A percentile compares a stretch with the other conserved stretches of the same genome.
Conservation (phyloP, 1,140 invertebrate genomes). For the Chymomyza costata region DNA sequence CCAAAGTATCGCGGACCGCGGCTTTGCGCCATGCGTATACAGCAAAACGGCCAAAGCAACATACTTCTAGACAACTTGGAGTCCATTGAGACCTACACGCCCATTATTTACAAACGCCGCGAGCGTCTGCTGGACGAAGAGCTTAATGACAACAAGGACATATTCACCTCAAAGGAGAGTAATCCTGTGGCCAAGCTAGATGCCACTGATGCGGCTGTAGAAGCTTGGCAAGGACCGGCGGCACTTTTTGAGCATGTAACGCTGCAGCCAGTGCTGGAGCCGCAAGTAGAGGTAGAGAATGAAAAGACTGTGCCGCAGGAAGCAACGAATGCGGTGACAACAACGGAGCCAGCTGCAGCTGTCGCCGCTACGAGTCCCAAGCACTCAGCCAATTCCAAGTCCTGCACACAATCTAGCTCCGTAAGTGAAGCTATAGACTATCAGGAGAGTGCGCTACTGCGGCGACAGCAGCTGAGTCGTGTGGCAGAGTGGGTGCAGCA, state of each 20-base stretch:
- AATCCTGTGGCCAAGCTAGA: conserved; percentile 20
- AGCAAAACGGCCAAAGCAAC: conserved; percentile 84
- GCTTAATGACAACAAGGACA: conserved; percentile 71
- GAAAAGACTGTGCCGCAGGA: conserved; percentile 25
- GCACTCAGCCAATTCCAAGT: conserved; percentile 56
- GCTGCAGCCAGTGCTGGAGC: conserved; percentile 56
- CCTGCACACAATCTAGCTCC: conserved; percentile 52
- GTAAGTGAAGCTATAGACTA: conserved; percentile 66
- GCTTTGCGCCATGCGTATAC: conserved; percentile 83
- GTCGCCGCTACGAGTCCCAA: conserved; percentile 28
- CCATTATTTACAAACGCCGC: conserved; percentile 81
- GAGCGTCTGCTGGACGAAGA: conserved; percentile 69
- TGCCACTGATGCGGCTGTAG: conserved; percentile 27
- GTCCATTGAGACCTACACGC: conserved; percentile 79
- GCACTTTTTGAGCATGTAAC: conserved; percentile 45
- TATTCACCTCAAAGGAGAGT: conserved; percentile 70
- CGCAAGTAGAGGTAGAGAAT: conserved; percentile 48
- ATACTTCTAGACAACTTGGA: conserved; percentile 86
- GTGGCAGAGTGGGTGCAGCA: conserved; percentile 83
- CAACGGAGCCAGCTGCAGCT: neutral
- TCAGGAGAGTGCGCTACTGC: conserved; percentile 73
- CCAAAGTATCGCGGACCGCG: conserved; percentile 78
- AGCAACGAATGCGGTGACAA: neutral
- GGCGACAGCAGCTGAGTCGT: conserved; percentile 80
- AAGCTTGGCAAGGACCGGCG: conserved; percentile 50